Evolutionary conservation across 2,888 invertebrate species (phyloP), one percentile per base, ranked within the genome.

Genomic region (Philhelius pedissequus): DNA sequence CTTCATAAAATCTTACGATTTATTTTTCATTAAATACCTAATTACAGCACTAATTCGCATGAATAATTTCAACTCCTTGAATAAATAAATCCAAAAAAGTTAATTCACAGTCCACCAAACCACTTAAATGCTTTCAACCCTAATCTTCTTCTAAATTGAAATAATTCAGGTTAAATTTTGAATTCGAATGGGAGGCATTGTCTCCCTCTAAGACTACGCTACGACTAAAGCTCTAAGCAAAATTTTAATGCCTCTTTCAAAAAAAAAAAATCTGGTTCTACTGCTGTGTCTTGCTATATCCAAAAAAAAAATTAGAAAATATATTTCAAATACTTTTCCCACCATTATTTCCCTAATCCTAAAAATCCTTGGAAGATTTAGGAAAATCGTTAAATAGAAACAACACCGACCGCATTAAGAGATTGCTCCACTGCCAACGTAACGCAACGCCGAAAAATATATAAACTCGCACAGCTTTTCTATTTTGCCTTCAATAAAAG

Each of bases 311-410:
- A 18, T 73, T 73, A 48, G 62, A 68, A 62, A 74, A 60, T 52
- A 68, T 45, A 82, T 78, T 82, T 40, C 45, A 62, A 82, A 82
- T 82, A 82, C 82, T 82, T 82, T 82, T 82, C 71, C 82, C 82
- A 78, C 82, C 71, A 78, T 64, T 64, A 64, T 68, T 77, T 73
- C 40, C 78, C 45, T 82, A 66, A 82, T 73, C 82, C 73, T n/a
- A 20, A 15, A 73, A 78, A 78, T 62, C 82, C 82, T 38, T 52
- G 43, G 45, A 82, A 73, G 82, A 56, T 73, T 82, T 71, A 45
- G n/a, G 52, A 48, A 77, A 82, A 62, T 77, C 82, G 60, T 82
- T 77, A 73, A 82, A 78, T 73, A 73, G 73, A 82, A 82, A 82
- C 73, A 82, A 82, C 82, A 82, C 68, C 77, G 82, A 82, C 68